Evolutionary conservation across 2,797 vertebrate genomes (phyloP), one percentile per base, ranked within the genome.

Genomic region (Onychomys torridus): DNA sequence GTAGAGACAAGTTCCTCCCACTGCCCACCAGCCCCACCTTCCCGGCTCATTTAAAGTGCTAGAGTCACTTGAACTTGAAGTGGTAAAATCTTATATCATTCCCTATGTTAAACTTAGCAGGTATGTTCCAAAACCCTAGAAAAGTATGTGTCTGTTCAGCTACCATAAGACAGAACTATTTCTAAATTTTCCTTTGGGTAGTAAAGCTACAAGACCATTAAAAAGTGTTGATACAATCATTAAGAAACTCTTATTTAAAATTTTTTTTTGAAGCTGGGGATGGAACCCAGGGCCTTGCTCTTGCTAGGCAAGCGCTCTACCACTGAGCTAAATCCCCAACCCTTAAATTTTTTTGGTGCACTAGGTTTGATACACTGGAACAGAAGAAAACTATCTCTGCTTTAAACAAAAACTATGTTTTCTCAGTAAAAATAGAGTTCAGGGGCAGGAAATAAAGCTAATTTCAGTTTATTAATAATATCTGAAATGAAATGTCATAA

Each of bases 381-480:
- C 13, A 85, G 61, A 43, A 81, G 76, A 78, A 83, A 93, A 87
- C 82, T 9, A 49, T 9, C 17, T 94, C 91, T 34, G 49, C 65
- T 85, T 91, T 77, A 76, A 96, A 88, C 73, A 90, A 96, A 89
- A 96, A 34, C 67, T 43, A 69, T 67, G 29, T 94, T 96, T 94
- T 96, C 71, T 94, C 85, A 34, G 75, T 69, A 93, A 96, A 89
- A 96, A 61, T 13, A 69, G 75, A 90, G 73, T 89, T 63, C 4
- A 52, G 61, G 46, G n/a, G 86, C 84, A 55, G 71, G 87, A 95
- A 97, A 93, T 92, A 90, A 95, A 75, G 71, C 96, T 96, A 77
- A 95, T 95, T 97, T 96, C 71, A 81, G 23, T 92, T 96, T 85
- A 85, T 69, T 97, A 96, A 95, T 82, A 77, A 67, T 86, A 95